Evolutionary conservation across 2,113 vertebrate genomes (phyloP).

Genomic region (Pteruthius melanotis): DNA sequence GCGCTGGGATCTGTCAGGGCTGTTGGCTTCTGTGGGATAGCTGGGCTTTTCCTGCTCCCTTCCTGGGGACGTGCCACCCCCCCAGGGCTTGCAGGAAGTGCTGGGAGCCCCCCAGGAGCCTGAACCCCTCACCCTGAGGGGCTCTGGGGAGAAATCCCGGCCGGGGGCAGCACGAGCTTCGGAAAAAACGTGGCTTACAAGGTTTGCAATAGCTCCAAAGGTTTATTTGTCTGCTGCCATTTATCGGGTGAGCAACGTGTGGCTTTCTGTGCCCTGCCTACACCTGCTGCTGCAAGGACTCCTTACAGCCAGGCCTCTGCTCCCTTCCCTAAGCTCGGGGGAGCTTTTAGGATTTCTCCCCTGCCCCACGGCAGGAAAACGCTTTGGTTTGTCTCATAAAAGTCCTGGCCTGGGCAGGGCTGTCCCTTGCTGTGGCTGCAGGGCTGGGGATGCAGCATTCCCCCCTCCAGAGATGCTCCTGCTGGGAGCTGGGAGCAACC

Average conservation of each 20-base stretch:
- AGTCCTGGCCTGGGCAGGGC: background rate
- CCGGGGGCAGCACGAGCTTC: background rate
- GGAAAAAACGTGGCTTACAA: conserved; percentile 19
- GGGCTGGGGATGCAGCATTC: background rate
- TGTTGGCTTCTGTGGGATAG: background rate
- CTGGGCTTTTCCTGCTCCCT: background rate
- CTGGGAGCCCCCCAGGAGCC: background rate
- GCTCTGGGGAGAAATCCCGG: background rate
- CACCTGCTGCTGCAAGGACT: background rate
- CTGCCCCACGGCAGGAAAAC: background rate
- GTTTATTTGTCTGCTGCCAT: conserved; percentile 61
- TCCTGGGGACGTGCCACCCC: background rate
- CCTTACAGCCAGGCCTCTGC: background rate
- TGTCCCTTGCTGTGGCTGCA: background rate
- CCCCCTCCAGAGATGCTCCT: background rate
- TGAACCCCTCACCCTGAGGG: background rate
- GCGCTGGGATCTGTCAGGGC: background rate
- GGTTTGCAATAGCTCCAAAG: conserved; percentile 61
- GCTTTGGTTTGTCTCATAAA: background rate
- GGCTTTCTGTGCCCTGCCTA: background rate
- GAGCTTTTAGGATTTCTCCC: background rate
- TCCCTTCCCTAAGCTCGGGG: background rate
- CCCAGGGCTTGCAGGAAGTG: background rate
- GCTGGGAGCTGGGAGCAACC: background rate
- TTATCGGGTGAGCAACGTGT: conserved; percentile 16